phyloP scores from a whole-genome alignment of 2,113 vertebrate genomes.

The Hemichromis elongatus region DNA sequence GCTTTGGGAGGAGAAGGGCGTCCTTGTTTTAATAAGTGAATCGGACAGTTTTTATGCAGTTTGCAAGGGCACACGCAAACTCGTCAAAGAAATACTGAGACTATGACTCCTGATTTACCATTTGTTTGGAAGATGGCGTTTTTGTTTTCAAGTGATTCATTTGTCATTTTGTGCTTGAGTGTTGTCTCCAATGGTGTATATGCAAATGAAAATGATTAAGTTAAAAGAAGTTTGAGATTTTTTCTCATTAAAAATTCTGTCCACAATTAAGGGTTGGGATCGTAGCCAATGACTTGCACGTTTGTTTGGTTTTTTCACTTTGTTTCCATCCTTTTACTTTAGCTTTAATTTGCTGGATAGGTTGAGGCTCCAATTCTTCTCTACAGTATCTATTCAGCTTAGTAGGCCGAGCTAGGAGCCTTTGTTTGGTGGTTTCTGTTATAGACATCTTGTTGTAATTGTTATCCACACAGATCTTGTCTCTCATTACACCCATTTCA shows the following conservation, averaged over 20 bases:
- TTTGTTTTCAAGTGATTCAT: neutral
- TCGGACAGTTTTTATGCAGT: neutral
- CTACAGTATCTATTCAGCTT: neutral
- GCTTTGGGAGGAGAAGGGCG: neutral
- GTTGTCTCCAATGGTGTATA: neutral
- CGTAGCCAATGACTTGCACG: neutral
- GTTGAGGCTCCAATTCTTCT: neutral
- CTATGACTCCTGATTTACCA: neutral
- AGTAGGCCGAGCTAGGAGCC: neutral
- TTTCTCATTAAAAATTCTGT: neutral
- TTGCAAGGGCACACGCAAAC: neutral
- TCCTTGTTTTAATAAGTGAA: neutral
- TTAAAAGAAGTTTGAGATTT: neutral
- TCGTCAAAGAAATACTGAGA: neutral
- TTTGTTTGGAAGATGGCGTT: neutral
- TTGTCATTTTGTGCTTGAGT: neutral
- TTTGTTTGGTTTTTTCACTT: neutral
- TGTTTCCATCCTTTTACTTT: neutral
- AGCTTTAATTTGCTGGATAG: neutral
- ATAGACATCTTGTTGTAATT: neutral
- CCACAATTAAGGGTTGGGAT: neutral
- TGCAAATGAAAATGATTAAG: neutral
- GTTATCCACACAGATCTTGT: neutral
- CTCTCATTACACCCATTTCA: neutral
- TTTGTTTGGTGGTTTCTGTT: neutral